Base-by-base conservation (phyloP, 2,113 vertebrate genomes). In the Vimba vimba region DNA sequence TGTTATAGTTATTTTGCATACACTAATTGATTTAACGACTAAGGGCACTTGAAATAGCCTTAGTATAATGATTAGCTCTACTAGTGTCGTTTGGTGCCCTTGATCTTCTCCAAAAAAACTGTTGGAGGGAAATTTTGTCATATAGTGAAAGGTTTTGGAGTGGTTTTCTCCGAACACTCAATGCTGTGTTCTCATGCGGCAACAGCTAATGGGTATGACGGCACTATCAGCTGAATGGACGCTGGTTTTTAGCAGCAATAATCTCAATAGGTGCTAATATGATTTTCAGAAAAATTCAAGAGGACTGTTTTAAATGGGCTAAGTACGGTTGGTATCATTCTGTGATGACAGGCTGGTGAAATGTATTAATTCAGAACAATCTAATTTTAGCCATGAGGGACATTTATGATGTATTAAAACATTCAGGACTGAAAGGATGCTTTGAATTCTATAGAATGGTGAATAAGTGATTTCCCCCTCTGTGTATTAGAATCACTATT, bases 91-190 rank as follows among this genome's bases (percentile, higher is more conserved):
- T 81, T 74, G 45, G 68, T 17, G 11, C 25, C 12, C 78, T 64
- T 75, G 25, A 74, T 82, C 39, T 66, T 60, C 30, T 57, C n/a
- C 25, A 68, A 50, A 68, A 43, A 47, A 33, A 21, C 64, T 39
- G 30, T 69, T 25, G 19, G 30, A 39, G 80, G 45, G 45, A 82
- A 71, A 33, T 82, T 36, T 36, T 23, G 60, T 36, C 11, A 3
- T 23, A 23, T 4, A 68, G 17, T 45, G 10, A 69, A 82, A 68
- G 62, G 27, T 71, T 52, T 82, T 82, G 17, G n/a, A 82, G 79
- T 47, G 79, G 43, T 69, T 82, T 55, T 50, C n/a, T 23, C 27
- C 8, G 17, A 77, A 77, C 50, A 77, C 75, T 77, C 17, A 33
- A 30, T 9, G 27, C 50, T 77, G 47, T 55, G 50, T 52, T 30